Base-by-base conservation (phyloP, 64 coral and sea anemone species). In the Acropora tenuis region DNA sequence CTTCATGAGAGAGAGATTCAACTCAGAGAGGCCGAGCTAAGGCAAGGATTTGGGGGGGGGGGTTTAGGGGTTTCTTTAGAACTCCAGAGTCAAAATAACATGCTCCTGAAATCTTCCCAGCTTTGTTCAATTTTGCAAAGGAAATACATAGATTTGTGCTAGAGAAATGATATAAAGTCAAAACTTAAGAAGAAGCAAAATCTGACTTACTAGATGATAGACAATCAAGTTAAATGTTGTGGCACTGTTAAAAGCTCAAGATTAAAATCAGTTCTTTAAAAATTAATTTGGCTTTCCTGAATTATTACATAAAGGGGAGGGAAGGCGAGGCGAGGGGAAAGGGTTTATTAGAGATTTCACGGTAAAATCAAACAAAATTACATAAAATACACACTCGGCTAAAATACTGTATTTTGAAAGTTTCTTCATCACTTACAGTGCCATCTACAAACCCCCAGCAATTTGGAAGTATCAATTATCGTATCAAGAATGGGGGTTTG, bases 391-490 rank as follows among this genome's bases (percentile, higher is more conserved):
- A 71, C 67, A 71, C 67, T 71, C 12, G 67, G 18, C 67, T 71
- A 71, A 71, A 71, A 71, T 71, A 71, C 67, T 71, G 67, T 71
- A 71, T 71, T 71, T 71, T 71, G 67, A 71, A 71, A 71, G 67
- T 71, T 71, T 71, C 67, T 71, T 16, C 67, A 71, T 71, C 1
- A 71, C 67, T 88, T 88, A 50, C 85, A 69, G 68, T 88, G 49
- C 85, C 85, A 57, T 75, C 48, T 50, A 87, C n/a, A 58, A 88
- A 87, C 44, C 69, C 44, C 85, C 85, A 87, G 85, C 85, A 87
- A 43, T 11, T 87, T 41, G 85, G 75, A 75, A 55, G 85, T 87
- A n/a, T n/a, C n/a, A n/a, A n/a, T n/a, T n/a, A n/a, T n/a, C n/a
- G n/a, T n/a, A n/a, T n/a, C n/a, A n/a, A n/a, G n/a, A n/a, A n/a